A percentile compares a stretch with the other conserved stretches of the same genome.
Conservation (phyloP, 2,888 invertebrate genomes). For the Anodontia alba region DNA sequence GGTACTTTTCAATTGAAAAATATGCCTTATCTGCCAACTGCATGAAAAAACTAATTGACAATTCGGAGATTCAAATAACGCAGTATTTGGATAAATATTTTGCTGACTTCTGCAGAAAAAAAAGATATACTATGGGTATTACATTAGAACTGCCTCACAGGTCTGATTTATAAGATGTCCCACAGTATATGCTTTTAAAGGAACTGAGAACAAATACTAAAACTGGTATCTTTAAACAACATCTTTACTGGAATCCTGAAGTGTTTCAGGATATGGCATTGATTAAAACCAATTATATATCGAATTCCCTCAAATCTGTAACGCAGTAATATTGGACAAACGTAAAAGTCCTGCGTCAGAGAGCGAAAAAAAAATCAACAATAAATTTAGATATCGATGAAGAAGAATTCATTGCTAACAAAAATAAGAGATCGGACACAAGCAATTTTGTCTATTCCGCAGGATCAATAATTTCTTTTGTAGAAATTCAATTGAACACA, state of each 20-base stretch:
- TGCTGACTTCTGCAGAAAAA: no score
- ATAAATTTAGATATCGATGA: background rate
- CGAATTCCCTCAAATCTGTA: conserved; percentile 3
- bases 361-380: background rate
- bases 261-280: background rate
- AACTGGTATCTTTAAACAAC: no score
- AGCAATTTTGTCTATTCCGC: conserved; percentile 35
- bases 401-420: background rate
- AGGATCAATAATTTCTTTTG: conserved; percentile 43
- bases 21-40: background rate
- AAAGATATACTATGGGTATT: no score
- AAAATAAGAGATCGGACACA: conserved; percentile 10
- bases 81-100: no score
- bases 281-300: conserved; percentile 15
- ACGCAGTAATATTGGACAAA: background rate
- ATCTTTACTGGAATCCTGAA: no score
- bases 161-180: no score
- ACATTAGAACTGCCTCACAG: no score
- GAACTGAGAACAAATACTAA: no score
- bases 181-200: no score
- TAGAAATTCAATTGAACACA: conserved; percentile 42
- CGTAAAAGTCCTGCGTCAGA: conserved; percentile 11
- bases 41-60: conserved; percentile 3
- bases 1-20: no score
- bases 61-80: no score